phyloP scores from a whole-genome alignment of 1,140 invertebrate genomes.

The Grapholita molesta region DNA sequence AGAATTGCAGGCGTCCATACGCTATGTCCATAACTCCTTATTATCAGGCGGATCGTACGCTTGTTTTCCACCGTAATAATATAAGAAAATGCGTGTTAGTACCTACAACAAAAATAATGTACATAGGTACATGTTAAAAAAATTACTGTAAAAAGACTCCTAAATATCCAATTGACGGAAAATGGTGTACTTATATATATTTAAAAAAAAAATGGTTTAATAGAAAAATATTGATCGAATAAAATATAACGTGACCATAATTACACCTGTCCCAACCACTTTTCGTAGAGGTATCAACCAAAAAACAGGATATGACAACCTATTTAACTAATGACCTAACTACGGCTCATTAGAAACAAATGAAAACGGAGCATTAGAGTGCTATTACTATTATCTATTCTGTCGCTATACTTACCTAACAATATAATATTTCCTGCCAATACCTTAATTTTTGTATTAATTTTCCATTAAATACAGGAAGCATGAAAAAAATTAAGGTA shows the following conservation, averaged over 20 bases:
- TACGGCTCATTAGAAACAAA: conserved; percentile 39
- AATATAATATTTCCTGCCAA: conserved; percentile 35
- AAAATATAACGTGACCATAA: not conserved
- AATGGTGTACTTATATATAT: not conserved
- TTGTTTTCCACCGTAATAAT: too few species aligned
- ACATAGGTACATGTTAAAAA: too few species aligned
- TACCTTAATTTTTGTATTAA: not conserved
- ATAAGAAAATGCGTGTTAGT: too few species aligned
- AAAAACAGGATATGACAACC: conserved; percentile 41
- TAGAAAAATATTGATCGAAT: not conserved
- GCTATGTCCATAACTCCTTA: too few species aligned
- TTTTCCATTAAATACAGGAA: not conserved
- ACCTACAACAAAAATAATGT: too few species aligned
- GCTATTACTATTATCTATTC: not conserved
- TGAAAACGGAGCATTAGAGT: conserved; percentile 22
- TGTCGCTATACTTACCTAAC: conserved; percentile 29
- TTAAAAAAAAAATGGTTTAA: not conserved
- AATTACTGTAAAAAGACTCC: too few species aligned
- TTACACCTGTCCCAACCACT: conserved; percentile 11
- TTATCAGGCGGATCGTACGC: too few species aligned
- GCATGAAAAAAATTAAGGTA: not conserved
- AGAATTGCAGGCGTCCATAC: too few species aligned
- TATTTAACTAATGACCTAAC: conserved; percentile 41
- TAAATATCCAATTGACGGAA: not conserved
- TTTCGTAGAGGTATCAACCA: conserved; percentile 13